Evolutionary conservation across 23 tunicate genomes (phyloP), one percentile per base, ranked within the genome.

Genomic region (Trididemnum nubilum): DNA sequence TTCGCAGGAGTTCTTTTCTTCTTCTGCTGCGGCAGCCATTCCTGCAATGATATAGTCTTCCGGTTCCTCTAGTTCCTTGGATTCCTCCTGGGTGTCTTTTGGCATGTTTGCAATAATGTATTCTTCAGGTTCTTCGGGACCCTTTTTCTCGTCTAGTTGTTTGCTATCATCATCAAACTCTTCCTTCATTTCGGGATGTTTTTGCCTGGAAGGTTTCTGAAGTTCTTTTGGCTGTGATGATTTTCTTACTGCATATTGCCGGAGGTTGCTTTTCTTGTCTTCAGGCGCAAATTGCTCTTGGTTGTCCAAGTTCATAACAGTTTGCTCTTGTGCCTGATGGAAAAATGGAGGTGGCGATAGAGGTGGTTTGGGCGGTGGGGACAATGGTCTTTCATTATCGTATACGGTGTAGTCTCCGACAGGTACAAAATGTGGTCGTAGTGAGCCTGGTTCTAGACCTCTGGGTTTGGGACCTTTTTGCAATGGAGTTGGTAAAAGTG

Each of bases 41-140:
- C 52, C 58, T 0, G 97, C 97, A 40, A 92, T 92, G 34, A 92
- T 92, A 78, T 82, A 92, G 35, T 92, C 97, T 77, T 92, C 97
- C 0, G 97, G 97, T 61, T 92, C 97, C 75, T 92, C 97, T 0
- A 67, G 34, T 26, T 76, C 9, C 40, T 52, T 40, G 22, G 34
- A 3, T 21, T 39, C 40, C n/a, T 73, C 79, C 26, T 73, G 29
- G 18, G 50, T 78, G 0, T 79, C 36, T 28, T 49, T 27, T 2
- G 89, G 96, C 59, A 91, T 85, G 39, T 61, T 64, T 9, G 97
- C 97, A n/a, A 91, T 91, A 31, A 91, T 91, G 39, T 76, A 91
- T 37, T 91, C 97, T 36, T 91, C 97, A 3, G 97, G 97, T 81
- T 91, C 97, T 73, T 91, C 97, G 0, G 29, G 59, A 15, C 69